Evolutionary conservation across 2,113 vertebrate species (phyloP).

Genomic region (Rhagologus leucostigma): DNA sequence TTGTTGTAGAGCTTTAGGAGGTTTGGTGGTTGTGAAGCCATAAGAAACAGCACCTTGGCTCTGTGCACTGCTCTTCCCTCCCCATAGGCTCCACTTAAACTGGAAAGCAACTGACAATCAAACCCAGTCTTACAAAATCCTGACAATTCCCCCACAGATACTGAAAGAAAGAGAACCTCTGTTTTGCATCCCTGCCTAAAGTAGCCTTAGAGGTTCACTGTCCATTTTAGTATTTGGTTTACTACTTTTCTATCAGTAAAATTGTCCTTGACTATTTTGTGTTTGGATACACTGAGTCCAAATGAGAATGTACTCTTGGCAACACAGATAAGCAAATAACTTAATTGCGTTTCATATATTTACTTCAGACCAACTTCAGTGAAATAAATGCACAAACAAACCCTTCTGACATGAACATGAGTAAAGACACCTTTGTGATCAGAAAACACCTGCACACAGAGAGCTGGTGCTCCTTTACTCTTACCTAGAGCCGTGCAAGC

Average conservation of each 20-base stretch:
- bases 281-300: background rate
- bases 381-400: background rate
- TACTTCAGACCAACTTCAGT: background rate
- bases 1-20: background rate
- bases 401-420: background rate
- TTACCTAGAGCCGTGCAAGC: background rate
- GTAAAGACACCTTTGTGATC: background rate
- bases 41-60: background rate
- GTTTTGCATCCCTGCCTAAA: background rate
- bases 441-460: background rate
- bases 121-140: background rate
- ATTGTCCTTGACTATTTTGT: background rate
- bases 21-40: background rate
- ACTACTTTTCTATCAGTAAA: background rate
- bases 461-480: background rate
- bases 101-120: background rate
- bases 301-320: background rate
- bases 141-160: background rate
- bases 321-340: background rate
- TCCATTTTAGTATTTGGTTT: background rate
- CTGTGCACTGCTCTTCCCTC: background rate
- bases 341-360: background rate
- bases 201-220: background rate
- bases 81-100: background rate
- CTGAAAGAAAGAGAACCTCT: background rate